Evolutionary conservation across 2,797 vertebrate genomes (phyloP), one percentile per base, ranked within the genome.

Genomic region (Anguilla pacifica): DNA sequence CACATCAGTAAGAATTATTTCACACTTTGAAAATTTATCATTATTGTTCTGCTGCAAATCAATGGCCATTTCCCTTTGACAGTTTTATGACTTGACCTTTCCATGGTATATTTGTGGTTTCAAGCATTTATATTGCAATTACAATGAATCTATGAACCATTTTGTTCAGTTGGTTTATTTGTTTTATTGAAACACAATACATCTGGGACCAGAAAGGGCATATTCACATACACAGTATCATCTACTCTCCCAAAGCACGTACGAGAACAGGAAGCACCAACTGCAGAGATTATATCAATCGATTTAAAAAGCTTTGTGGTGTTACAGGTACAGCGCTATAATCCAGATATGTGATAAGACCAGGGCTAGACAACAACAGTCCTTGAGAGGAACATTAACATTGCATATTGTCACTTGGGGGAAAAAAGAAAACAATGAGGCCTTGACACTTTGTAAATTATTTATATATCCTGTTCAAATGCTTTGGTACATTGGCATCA

Each of bases 81-180:
- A 49, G 22, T 82, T 46, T 11, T 51, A 82, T 49, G 25, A 22
- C 11, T 51, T 49, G 19, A 51, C 46, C 22, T 82, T 49, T 82
- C 72, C 35, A 11, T 82, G 19, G 43, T 51, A 10, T 49, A 49
- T 82, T n/a, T 82, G 79, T 82, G 51, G 43, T n/a, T 25, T 49
- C 19, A 82, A 59, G 28, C 10, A 17, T 57, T 84, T 57, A 59
- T 57, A 67, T 19, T 43, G 15, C 43, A 31, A 67, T 49, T 46
- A 9, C 0, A 46, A n/a, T 25, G 22, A 17, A 64, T 19, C 84
- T 61, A 59, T 61, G 35, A 85, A 35, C 11, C 2, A 9, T 49
- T 85, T 85, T 85, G 39, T 64, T 64, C 7, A 70, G 6, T 67
- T 35, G 59, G n/a, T 85, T 85, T 46, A 64, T 67, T 64, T 84